These are phyloP conservation scores for Apamea sordens DNA, from an alignment of 2,888 invertebrate species.

Conservation along the genomic window DNA sequence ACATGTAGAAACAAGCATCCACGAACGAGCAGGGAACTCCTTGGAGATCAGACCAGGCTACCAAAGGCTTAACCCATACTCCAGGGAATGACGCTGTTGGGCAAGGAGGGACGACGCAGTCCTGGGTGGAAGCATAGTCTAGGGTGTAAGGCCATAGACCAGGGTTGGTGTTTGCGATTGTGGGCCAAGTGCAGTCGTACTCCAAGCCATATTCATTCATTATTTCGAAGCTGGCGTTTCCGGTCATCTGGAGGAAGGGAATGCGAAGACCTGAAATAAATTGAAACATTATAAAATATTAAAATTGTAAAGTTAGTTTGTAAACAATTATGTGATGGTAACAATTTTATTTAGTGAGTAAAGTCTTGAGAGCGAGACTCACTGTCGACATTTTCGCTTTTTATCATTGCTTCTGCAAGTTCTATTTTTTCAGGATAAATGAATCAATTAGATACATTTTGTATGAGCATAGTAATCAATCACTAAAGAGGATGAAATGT, in stretches of 20 bases:
- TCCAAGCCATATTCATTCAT: constrained; percentile 85
- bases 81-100: constrained; percentile 90
- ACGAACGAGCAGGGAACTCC: constrained; percentile 90
- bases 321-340: not conserved
- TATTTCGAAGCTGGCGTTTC: constrained; percentile 90
- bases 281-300: not conserved
- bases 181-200: constrained; percentile 92
- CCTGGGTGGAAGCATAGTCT: constrained; percentile 90
- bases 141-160: constrained; percentile 93
- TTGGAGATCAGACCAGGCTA: constrained; percentile 87
- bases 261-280: constrained; percentile 84
- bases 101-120: constrained; percentile 90
- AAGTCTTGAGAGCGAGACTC: not conserved
- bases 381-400: not conserved
- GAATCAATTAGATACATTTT: not conserved
- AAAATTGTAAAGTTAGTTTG: not conserved
- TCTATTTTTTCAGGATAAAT: not conserved
- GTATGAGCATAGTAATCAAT: not conserved
- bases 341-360: not conserved
- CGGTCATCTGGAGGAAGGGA: constrained; percentile 90
- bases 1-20: constrained; percentile 89
- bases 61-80: constrained; percentile 92
- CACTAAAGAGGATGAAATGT: not conserved
- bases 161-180: constrained; percentile 79
- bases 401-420: not conserved